These are phyloP conservation scores for Venusia cambrica DNA, from an alignment of 2,888 invertebrate species.

Conservation along the genomic window DNA sequence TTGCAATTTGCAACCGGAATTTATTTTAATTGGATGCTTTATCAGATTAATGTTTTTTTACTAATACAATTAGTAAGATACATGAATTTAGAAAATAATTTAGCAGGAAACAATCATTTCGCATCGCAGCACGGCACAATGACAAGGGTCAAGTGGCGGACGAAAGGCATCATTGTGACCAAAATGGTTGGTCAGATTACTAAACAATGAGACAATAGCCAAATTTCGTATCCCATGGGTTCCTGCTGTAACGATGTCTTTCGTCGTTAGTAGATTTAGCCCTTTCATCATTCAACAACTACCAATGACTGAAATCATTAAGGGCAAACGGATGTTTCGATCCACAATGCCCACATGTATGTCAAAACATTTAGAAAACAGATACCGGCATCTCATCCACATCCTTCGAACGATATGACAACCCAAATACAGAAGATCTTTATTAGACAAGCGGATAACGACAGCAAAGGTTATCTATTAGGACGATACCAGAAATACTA, in stretches of 20 bases:
- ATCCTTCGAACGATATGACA: constrained; percentile 28
- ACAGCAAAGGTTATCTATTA: constrained; percentile 51
- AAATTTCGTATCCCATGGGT: constrained; percentile 46
- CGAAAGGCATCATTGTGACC: constrained; percentile 33
- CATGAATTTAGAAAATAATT: constrained; percentile 10
- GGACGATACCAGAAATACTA: constrained; percentile 16
- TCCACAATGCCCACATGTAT: constrained; percentile 21
- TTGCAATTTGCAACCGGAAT: constrained; percentile 3
- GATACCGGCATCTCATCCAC: constrained; percentile 30
- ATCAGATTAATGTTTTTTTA: too few species aligned
- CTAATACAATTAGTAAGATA: neutral
- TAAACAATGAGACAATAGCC: constrained; percentile 43
- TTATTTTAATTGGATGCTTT: neutral
- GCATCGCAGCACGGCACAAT: constrained; percentile 18
- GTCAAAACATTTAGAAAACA: constrained; percentile 24
- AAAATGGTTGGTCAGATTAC: constrained; percentile 35
- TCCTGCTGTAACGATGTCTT: constrained; percentile 37
- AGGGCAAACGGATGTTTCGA: constrained; percentile 27
- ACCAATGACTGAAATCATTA: constrained; percentile 29
- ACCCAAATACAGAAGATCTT: constrained; percentile 40
- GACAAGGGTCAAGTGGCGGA: constrained; percentile 27
- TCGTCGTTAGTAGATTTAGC: constrained; percentile 31
- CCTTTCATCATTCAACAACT: constrained; percentile 30
- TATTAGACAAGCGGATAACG: constrained; percentile 50
- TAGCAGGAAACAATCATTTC: constrained; percentile 21